These are phyloP conservation scores for Napeogenes inachia DNA, from an alignment of 2,888 invertebrate species.

Conservation along the genomic window DNA sequence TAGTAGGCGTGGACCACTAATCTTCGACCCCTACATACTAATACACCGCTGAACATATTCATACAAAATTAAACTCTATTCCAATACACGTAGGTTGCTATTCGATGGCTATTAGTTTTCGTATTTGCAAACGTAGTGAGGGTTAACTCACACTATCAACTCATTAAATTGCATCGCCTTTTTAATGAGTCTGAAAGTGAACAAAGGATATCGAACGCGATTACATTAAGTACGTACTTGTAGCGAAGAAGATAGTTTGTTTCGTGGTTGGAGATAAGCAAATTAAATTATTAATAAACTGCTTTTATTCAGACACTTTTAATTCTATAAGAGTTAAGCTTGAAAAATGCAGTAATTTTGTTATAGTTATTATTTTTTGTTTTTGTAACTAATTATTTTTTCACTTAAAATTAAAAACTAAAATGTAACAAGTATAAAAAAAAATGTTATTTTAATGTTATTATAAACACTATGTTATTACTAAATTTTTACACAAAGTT, in stretches of 20 bases:
- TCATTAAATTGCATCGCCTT: constrained; percentile 78
- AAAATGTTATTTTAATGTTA: too few relatives aligned
- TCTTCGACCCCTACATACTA: constrained; percentile 76
- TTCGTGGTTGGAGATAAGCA: constrained; percentile 46
- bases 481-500: too few relatives aligned
- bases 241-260: constrained; percentile 61
- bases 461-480: too few relatives aligned
- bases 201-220: constrained; percentile 76
- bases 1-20: constrained; percentile 77
- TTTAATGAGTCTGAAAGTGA: constrained; percentile 79
- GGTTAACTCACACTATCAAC: constrained; percentile 78
- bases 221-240: constrained; percentile 75
- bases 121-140: constrained; percentile 74
- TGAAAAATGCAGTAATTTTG: too few relatives aligned
- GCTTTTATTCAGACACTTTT: constrained; percentile 16
- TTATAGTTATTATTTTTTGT: too few relatives aligned
- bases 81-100: constrained; percentile 39
- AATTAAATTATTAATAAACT: constrained; percentile 33
- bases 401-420: too few relatives aligned
- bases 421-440: too few relatives aligned
- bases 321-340: not conserved
- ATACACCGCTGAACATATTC: constrained; percentile 45
- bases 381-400: too few relatives aligned
- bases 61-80: constrained; percentile 43
- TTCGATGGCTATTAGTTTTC: constrained; percentile 32